phyloP scores from a whole-genome alignment of 2,888 invertebrate genomes.

The Chelonus formosanus region DNA sequence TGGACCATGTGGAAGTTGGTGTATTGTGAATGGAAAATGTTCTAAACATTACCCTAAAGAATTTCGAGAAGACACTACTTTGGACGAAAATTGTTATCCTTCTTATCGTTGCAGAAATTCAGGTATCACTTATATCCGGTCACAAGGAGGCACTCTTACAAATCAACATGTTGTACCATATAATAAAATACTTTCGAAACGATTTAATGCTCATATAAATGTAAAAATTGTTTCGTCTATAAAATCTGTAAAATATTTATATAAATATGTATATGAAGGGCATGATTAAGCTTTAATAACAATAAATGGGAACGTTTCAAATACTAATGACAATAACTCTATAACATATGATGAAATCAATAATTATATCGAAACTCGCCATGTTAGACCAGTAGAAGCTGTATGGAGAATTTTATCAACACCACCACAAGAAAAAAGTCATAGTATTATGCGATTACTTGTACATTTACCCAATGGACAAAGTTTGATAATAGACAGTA shows the following conservation, averaged over 20 bases:
- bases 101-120: constrained; percentile 41
- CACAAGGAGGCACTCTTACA: too few species aligned
- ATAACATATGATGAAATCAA: too few species aligned
- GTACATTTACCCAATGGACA: constrained; percentile 38
- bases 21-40: constrained; percentile 42
- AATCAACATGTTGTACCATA: constrained; percentile 55
- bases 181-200: constrained; percentile 39
- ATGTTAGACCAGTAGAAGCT: constrained; percentile 42
- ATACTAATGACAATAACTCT: too few species aligned
- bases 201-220: constrained; percentile 46
- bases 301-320: too few species aligned
- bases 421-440: constrained; percentile 40
- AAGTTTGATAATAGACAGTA: background rate
- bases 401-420: constrained; percentile 39
- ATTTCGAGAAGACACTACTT: constrained; percentile 40
- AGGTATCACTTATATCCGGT: constrained; percentile 12
- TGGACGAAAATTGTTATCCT: constrained; percentile 47
- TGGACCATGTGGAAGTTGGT: constrained; percentile 51
- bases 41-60: constrained; percentile 49
- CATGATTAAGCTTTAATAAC: constrained; percentile 35
- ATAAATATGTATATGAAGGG: constrained; percentile 46
- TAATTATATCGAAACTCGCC: constrained; percentile 34
- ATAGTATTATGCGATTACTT: constrained; percentile 34
- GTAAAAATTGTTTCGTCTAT: constrained; percentile 45
- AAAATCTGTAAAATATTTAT: constrained; percentile 45